Evolutionary conservation across 1,140 invertebrate genomes (phyloP), one percentile per base, ranked within the genome.

Genomic region (Cyrtorhinus lividipennis): DNA sequence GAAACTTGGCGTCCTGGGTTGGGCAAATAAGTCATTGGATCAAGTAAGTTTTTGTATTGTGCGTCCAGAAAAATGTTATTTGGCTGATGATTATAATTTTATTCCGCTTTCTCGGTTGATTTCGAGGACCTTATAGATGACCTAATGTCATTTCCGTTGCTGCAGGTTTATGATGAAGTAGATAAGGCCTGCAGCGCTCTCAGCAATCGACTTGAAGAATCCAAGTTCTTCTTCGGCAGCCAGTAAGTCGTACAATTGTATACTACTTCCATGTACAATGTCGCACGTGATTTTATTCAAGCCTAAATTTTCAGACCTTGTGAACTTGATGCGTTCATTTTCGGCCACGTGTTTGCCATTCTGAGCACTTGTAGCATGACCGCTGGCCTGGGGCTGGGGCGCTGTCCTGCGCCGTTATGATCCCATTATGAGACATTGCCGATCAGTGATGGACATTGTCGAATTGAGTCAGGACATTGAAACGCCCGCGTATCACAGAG

Each of bases 101-200:
- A n/a, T n/a, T n/a, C n/a, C n/a, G n/a, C n/a, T n/a, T n/a, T n/a
- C n/a, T n/a, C n/a, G n/a, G n/a, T n/a, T n/a, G n/a, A n/a, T n/a
- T n/a, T n/a, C n/a, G n/a, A n/a, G n/a, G n/a, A n/a, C n/a, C n/a
- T n/a, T n/a, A n/a, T n/a, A n/a, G n/a, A n/a, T n/a, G n/a, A n/a
- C n/a, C n/a, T n/a, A n/a, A n/a, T n/a, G n/a, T n/a, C n/a, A n/a
- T n/a, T n/a, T n/a, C n/a, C 56, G 18, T 61, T 66, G 64, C 70
- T 71, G 1, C 66, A 80, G 77, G 78, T 95, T 15, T 84, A 84
- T 69, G 75, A 82, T 15, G 88, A 91, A 70, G 85, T 91, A 12
- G 83, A 86, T 66, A 84, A 81, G 63, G 94, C 90, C 71, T 95
- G 91, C 69, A 83, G 86, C 67, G 86, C 88, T 0, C 74, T 97